Conservation (phyloP, 2,113 vertebrate genomes). For the Brachyistius frenatus region DNA sequence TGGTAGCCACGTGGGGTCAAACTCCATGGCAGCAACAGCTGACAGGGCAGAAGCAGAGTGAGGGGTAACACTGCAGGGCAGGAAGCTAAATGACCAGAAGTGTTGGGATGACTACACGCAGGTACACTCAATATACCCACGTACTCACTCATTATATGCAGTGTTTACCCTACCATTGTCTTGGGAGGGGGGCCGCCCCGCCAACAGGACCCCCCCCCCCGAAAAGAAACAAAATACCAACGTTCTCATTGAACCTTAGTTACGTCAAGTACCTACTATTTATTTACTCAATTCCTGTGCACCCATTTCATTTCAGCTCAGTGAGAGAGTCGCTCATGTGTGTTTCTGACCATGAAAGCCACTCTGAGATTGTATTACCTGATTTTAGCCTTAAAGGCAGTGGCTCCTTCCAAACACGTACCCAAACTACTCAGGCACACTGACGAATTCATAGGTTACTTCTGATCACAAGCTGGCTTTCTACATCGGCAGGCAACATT, state of each 20-base stretch:
- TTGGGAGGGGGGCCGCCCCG: no score
- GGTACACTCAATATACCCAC: no score
- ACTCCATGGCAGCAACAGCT: background rate
- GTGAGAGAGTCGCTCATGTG: no score
- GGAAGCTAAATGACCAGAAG: background rate
- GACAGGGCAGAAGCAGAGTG: background rate
- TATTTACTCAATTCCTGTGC: no score
- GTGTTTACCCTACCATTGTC: no score
- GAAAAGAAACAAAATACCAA: no score
- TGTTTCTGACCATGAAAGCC: background rate
- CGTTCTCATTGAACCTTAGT: no score
- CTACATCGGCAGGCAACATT: slow-evolving; percentile 26
- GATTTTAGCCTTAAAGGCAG: background rate
- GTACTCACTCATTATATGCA: no score
- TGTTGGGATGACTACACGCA: background rate
- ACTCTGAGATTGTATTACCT: background rate
- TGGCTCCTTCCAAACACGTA: background rate
- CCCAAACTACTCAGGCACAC: background rate
- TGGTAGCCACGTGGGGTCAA: background rate
- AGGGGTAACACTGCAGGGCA: background rate
- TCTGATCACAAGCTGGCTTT: background rate
- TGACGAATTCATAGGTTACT: background rate
- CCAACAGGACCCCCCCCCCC: no score
- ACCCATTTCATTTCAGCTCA: no score
- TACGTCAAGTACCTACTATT: no score